These are phyloP conservation scores for Microplitis demolitor DNA, from an alignment of 1,140 invertebrate species.

Conservation along the genomic window DNA sequence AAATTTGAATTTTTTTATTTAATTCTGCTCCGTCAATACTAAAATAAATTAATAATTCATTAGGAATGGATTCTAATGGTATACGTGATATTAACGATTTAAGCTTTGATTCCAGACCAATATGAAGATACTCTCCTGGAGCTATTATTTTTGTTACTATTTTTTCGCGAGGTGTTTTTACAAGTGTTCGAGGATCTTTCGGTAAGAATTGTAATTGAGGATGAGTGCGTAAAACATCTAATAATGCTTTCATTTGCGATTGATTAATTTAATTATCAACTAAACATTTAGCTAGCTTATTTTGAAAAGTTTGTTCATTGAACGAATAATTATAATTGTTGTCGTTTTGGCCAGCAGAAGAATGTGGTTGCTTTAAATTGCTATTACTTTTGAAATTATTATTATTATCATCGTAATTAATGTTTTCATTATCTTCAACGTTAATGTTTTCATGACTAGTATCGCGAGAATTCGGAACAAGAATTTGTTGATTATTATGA, in stretches of 20 bases:
- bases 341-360: no score
- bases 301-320: background rate
- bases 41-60: constrained; percentile 11
- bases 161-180: constrained; percentile 9
- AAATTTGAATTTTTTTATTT: background rate
- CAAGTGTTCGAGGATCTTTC: constrained; percentile 6
- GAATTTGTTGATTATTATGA: no score
- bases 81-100: background rate
- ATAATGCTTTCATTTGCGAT: background rate
- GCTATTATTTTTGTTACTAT: background rate
- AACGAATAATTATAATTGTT: no score
- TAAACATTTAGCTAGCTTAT: background rate
- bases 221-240: background rate
- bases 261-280: background rate
- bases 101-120: constrained; percentile 10
- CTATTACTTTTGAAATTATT: no score
- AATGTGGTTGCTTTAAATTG: no score
- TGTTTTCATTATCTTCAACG: no score
- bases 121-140: constrained; percentile 26
- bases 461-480: no score
- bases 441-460: no score
- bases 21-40: constrained; percentile 23
- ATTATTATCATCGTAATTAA: no score
- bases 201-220: constrained; percentile 2
- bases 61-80: background rate